These are phyloP conservation scores for Puffinus mauretanicus DNA, from an alignment of 2,113 vertebrate genomes.

Conservation along the genomic window DNA sequence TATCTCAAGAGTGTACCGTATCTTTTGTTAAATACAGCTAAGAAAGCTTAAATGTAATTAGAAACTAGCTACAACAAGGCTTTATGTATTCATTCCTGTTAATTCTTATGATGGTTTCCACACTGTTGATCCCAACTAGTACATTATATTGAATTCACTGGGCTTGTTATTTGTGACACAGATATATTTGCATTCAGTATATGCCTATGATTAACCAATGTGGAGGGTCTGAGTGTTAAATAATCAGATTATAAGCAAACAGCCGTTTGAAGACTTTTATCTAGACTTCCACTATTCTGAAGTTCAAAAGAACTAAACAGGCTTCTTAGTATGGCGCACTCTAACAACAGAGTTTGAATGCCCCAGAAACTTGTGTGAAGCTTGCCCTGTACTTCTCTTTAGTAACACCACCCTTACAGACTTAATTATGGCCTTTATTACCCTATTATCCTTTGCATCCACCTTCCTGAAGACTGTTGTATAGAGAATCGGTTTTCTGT, in stretches of 20 bases:
- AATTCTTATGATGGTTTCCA: background rate
- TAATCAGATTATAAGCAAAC: background rate
- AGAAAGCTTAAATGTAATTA: background rate
- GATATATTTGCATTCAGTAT: background rate
- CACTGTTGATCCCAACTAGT: background rate
- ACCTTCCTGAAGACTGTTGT: background rate
- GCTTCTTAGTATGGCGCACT: background rate
- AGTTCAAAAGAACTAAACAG: background rate
- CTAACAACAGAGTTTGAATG: background rate
- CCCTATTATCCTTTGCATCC: background rate
- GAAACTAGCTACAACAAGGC: background rate
- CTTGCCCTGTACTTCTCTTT: background rate
- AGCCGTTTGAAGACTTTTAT: background rate
- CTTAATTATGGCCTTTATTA: background rate
- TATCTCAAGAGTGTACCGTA: rapidly evolving
- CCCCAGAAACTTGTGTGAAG: background rate
- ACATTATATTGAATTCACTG: background rate
- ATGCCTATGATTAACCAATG: background rate
- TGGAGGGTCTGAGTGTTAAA: background rate
- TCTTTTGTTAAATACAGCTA: background rate
- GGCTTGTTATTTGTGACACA: background rate
- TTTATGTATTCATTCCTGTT: background rate
- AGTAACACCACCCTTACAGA: background rate
- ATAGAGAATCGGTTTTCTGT: background rate
- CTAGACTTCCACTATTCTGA: background rate